Percentiles rank a stretch among this genome's conserved stretches.
These are phyloP conservation scores for Elymnias hypermnestra DNA, from an alignment of 1,140 invertebrate species.

Conservation along the genomic window DNA sequence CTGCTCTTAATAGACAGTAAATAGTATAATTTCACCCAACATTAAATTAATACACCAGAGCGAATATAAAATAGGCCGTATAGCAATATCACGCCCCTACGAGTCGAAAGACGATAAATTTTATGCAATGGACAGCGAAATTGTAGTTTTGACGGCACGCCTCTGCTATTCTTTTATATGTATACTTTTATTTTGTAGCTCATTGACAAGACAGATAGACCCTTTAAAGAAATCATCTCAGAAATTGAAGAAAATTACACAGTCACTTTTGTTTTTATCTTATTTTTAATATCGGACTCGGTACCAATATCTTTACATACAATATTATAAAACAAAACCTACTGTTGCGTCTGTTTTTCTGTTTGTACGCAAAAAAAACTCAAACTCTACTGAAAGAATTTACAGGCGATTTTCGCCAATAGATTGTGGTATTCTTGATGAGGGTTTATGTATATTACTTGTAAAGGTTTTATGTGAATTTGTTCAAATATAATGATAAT, in stretches of 20 bases:
- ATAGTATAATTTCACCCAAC: conserved; percentile 21
- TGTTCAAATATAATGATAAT: no score
- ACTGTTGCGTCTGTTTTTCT: no score
- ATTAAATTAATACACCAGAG: conserved; percentile 16
- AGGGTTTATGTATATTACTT: no score
- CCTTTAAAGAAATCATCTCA: conserved; percentile 1
- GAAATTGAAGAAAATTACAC: neutral
- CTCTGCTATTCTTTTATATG: conserved; percentile 39
- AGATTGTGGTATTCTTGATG: no score
- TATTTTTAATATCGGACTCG: no score
- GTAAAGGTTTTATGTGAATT: no score
- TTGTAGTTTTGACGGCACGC: conserved; percentile 68
- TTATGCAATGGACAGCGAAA: conserved; percentile 69
- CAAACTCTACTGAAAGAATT: no score
- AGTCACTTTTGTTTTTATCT: neutral
- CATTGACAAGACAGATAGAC: conserved; percentile 31
- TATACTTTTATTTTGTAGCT: conserved; percentile 50
- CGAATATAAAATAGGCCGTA: conserved; percentile 43
- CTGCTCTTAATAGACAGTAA: conserved; percentile 5
- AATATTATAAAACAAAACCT: no score
- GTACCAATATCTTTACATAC: no score
- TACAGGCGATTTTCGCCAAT: no score
- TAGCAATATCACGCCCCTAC: conserved; percentile 66
- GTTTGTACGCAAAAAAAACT: no score
- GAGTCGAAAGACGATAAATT: conserved; percentile 67